These are phyloP conservation scores for Streptopelia turtur DNA, from an alignment of 2,797 vertebrate species.

Conservation along the genomic window DNA sequence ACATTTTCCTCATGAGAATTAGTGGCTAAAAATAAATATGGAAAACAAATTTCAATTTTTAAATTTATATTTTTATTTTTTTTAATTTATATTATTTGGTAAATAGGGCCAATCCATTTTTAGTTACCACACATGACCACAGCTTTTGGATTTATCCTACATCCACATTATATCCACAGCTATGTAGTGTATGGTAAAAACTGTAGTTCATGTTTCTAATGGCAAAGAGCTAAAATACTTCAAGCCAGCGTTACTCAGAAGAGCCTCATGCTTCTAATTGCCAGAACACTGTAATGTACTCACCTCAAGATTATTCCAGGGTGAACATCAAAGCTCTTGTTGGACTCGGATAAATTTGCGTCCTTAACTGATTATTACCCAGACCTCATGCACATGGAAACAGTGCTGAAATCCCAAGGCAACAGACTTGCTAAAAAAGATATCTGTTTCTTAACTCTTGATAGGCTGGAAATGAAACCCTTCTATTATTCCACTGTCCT, in stretches of 20 bases:
- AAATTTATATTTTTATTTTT: background rate
- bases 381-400: background rate
- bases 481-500: background rate
- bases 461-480: background rate
- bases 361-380: background rate
- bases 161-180: background rate
- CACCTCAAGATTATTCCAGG: background rate
- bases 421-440: background rate
- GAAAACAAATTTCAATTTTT: background rate
- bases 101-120: background rate
- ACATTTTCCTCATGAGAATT: background rate
- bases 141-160: background rate
- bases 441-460: background rate
- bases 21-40: too few species aligned
- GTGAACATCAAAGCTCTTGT: constrained; percentile 18
- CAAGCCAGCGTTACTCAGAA: background rate
- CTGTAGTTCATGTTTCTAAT: background rate
- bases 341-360: background rate
- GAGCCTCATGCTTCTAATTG: background rate
- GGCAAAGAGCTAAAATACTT: background rate
- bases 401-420: background rate
- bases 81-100: background rate
- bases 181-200: background rate
- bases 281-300: background rate
- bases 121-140: background rate